Evolutionary conservation across 92 coral and sea anemone species (phyloP).

Genomic region (Actinernus sp.): DNA sequence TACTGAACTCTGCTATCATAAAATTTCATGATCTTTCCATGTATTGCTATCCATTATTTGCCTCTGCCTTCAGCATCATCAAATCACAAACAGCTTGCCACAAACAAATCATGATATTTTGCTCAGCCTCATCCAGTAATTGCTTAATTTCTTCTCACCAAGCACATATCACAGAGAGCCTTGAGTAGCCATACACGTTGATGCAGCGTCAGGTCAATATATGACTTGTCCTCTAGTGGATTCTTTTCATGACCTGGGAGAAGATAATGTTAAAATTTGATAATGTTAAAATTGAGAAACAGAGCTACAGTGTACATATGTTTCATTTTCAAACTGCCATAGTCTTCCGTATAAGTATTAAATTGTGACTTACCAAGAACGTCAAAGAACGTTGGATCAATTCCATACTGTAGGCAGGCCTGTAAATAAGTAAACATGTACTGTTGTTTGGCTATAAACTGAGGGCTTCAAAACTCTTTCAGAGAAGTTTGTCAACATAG

Average conservation of each 20-base stretch:
- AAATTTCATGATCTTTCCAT: no score
- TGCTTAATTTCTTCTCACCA: conserved; percentile 83
- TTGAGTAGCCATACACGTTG: conserved; percentile 95
- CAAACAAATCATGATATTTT: no score
- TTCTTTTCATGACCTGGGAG: conserved; percentile 67
- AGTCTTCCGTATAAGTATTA: background rate
- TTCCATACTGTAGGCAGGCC: conserved; percentile 84
- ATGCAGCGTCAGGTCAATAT: conserved; percentile 70
- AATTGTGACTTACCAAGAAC: conserved; percentile 67
- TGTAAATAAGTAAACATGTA: conserved; percentile 4
- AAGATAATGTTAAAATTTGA: background rate
- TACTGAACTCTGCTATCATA: no score
- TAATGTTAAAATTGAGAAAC: background rate
- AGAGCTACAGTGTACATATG: background rate
- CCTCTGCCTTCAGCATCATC: no score
- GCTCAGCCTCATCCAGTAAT: no score
- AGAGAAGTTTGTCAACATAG: no score
- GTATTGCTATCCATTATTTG: no score
- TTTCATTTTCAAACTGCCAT: background rate
- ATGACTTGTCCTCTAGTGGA: conserved; percentile 83
- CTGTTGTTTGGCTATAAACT: background rate
- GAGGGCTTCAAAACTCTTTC: no score
- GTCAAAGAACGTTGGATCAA: conserved; percentile 76
- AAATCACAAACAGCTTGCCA: no score
- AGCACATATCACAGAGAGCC: conserved; percentile 87